Evolutionary conservation across 2,888 invertebrate genomes (phyloP).

Genomic region (Mesochorus sp.): DNA sequence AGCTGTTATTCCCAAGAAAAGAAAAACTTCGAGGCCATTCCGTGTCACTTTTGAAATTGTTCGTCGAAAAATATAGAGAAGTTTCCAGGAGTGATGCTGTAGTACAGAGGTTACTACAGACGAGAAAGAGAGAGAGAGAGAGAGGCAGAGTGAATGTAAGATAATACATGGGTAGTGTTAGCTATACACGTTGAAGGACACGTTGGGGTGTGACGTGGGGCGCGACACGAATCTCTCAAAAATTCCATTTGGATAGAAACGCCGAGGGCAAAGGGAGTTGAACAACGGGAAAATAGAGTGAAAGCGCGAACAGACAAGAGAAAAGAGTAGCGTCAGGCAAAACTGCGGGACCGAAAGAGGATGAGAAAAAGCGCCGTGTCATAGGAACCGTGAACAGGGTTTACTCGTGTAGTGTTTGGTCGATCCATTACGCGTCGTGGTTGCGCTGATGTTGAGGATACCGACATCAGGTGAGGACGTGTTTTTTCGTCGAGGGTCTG

Average conservation of each 20-base stretch:
- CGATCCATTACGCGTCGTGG: slow-evolving; percentile 59
- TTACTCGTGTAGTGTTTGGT: slow-evolving; percentile 59
- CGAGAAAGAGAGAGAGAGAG: slow-evolving; percentile 19
- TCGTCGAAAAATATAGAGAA: slow-evolving; percentile 38
- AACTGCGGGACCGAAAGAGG: slow-evolving; percentile 3
- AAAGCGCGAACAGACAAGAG: slow-evolving; percentile 40
- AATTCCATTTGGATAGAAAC: slow-evolving; percentile 65
- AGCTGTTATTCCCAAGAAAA: slow-evolving; percentile 30
- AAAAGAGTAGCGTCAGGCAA: slow-evolving; percentile 45
- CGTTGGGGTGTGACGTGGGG: slow-evolving; percentile 27
- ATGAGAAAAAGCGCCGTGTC: slow-evolving; percentile 53
- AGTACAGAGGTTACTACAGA: slow-evolving; percentile 2
- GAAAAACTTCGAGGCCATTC: slow-evolving; percentile 14
- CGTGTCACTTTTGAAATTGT: slow-evolving; percentile 46
- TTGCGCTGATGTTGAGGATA: slow-evolving; percentile 17
- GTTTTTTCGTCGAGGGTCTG: slow-evolving; percentile 47
- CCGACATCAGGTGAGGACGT: slow-evolving; percentile 55
- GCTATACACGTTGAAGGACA: slow-evolving; percentile 35
- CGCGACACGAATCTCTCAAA: slow-evolving; percentile 60
- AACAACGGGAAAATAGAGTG: slow-evolving; percentile 31
- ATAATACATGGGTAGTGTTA: slow-evolving; percentile 42
- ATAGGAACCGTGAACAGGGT: slow-evolving; percentile 49
- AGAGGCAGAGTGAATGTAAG: background rate
- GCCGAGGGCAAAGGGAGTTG: slow-evolving; percentile 3
- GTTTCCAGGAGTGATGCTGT: background rate